Base-by-base conservation (phyloP, 2,113 vertebrate genomes). In the Chrysochloris asiatica region DNA sequence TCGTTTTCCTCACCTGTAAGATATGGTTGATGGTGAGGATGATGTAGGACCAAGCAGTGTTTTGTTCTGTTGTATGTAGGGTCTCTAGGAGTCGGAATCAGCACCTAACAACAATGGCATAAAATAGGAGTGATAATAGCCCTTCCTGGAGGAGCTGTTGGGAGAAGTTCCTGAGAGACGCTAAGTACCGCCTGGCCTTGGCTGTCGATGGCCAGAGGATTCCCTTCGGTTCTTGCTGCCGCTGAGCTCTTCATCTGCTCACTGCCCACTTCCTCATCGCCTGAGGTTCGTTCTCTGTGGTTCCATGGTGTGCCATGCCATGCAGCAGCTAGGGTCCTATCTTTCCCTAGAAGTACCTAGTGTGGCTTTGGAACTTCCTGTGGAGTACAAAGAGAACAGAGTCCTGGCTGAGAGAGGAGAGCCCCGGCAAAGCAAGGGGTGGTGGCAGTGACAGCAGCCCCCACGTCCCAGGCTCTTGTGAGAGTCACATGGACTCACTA, bases 301-400 rank as follows among this genome's bases (percentile, higher is more conserved):
- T 33, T 48, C 24, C 19, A 14, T 6, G 33, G 36, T n/a, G 43
- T 54, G 47, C 41, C 30, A 0, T 0, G 0, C 21, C 19, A 54
- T 9, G 19, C 52, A 54, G 36, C 4, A 38, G 36, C 30, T 2
- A 43, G 81, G 26, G 28, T 38, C 56, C 63, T 21, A 38, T 43
- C 59, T 52, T 77, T n/a, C 43, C 1, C 9, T 36, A 71, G 56
- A 41, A 75, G 75, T 75, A 50, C 36, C 28, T n/a, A 1, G 30
- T 1, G 0, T 12, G 33, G 48, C 59, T 28, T 63, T 26, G 0
- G 65, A 48, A 86, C 12, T 28, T 72, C n/a, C n/a, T 28, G 2
- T 0, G 52, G 65, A 26, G 47, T 0, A 0, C 0, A 5, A 26
- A 65, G 59, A 83, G 36, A 33, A 19, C 41, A 28, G 61, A 87